Conservation (phyloP, 2,888 invertebrate species). For the Aphidoletes aphidimyza region DNA sequence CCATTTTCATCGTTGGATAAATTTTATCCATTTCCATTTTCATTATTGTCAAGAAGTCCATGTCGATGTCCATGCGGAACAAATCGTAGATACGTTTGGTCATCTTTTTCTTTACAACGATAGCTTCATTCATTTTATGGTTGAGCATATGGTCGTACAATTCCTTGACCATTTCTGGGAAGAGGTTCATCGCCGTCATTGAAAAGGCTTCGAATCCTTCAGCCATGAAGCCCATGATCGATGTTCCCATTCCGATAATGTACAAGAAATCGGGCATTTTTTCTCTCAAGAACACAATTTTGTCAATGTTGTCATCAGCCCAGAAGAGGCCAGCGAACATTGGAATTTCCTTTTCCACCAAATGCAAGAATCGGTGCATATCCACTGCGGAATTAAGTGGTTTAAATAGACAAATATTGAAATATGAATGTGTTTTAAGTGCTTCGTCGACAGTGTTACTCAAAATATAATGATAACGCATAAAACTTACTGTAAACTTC, state of each 20-base stretch:
- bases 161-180: conserved; percentile 70
- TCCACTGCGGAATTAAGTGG: conserved; percentile 69
- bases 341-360: conserved; percentile 73
- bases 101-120: neutral
- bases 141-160: conserved; percentile 69
- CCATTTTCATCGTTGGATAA: conserved; percentile 4
- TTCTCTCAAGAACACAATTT: conserved; percentile 72
- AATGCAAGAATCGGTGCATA: conserved; percentile 76
- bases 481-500: conserved; percentile 76
- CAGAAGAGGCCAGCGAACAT: conserved; percentile 85
- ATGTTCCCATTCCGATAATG: conserved; percentile 74
- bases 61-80: neutral
- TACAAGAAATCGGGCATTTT: conserved; percentile 67
- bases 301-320: conserved; percentile 78
- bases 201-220: conserved; percentile 79
- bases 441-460: too few relatives aligned
- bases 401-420: neutral
- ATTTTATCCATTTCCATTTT: conserved; percentile 33
- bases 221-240: conserved; percentile 74
- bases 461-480: too few relatives aligned
- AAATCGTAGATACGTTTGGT: neutral
- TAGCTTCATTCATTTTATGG: conserved; percentile 50
- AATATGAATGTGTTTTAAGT: too few relatives aligned
- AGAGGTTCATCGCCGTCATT: conserved; percentile 76
- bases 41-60: neutral